phyloP scores from a whole-genome alignment of 2,888 invertebrate genomes.

The Parnassius orleans region DNA sequence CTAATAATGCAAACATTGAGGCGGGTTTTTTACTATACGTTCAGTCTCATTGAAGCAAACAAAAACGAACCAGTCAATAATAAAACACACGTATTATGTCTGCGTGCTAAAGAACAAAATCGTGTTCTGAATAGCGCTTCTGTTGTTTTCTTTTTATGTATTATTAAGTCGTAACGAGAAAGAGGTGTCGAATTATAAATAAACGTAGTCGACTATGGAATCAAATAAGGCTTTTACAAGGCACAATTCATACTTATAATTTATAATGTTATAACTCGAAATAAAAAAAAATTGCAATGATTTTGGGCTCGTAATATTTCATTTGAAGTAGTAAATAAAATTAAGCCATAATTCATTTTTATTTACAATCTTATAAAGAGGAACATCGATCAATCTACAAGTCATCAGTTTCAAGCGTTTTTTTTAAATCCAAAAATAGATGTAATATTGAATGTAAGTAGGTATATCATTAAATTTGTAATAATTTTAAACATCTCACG shows the following conservation, averaged over 20 bases:
- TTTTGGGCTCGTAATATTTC: no score
- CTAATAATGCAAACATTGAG: neutral
- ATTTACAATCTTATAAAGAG: no score
- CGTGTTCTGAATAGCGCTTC: conserved; percentile 2
- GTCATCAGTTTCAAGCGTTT: no score
- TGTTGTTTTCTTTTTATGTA: conserved; percentile 3
- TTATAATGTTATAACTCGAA: neutral
- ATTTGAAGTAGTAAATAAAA: no score
- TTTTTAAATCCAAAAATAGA: no score
- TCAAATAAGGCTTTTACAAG: neutral
- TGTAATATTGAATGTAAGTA: no score
- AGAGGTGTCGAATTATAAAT: conserved; percentile 12
- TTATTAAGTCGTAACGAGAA: conserved; percentile 1
- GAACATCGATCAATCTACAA: no score
- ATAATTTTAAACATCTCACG: no score
- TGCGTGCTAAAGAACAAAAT: conserved; percentile 8
- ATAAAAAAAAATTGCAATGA: no score
- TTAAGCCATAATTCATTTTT: no score
- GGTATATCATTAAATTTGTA: no score
- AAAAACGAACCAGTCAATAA: neutral
- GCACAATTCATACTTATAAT: neutral
- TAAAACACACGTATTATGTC: conserved; percentile 10
- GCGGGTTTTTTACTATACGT: neutral
- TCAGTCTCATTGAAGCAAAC: neutral
- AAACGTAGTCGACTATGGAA: neutral